Percentiles rank a stretch among this genome's conserved stretches.
phyloP scores from a whole-genome alignment of 2,888 invertebrate genomes.

The Archaeoteleia sp. region DNA sequence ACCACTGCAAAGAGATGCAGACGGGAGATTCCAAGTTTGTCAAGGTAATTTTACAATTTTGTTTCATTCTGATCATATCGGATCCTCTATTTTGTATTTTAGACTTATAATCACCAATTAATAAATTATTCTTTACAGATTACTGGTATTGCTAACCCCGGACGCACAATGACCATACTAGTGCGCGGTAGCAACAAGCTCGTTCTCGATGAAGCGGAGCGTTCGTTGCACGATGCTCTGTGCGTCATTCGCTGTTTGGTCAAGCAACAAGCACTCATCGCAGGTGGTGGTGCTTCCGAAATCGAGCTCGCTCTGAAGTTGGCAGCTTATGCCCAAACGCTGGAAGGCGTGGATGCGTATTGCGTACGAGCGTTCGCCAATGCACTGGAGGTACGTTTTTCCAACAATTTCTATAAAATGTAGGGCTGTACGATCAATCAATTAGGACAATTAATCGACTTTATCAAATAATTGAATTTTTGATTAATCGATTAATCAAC shows the following conservation, averaged over 20 bases:
- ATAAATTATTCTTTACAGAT: conserved; percentile 76
- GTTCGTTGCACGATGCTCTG: conserved; percentile 89
- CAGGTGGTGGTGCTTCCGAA: conserved; percentile 98
- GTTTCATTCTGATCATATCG: background rate
- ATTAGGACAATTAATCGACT: background rate
- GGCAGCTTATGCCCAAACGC: conserved; percentile 86
- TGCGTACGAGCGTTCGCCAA: conserved; percentile 97
- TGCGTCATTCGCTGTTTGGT: conserved; percentile 97
- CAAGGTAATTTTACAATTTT: conserved; percentile 79
- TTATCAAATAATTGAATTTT: background rate
- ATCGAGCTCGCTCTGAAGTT: conserved; percentile 93
- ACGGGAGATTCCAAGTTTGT: conserved; percentile 93
- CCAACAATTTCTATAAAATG: conserved; percentile 1
- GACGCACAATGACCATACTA: conserved; percentile 93
- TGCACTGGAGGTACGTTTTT: conserved; percentile 83
- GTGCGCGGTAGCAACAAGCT: conserved; percentile 92
- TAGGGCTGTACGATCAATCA: no score
- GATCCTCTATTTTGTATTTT: conserved; percentile 36
- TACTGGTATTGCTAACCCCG: conserved; percentile 90
- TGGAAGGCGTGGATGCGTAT: conserved; percentile 95
- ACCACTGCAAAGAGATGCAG: conserved; percentile 94
- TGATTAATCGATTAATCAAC: background rate
- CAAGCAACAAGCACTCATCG: conserved; percentile 91
- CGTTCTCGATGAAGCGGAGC: conserved; percentile 87
- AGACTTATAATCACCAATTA: background rate